A percentile compares a stretch with the other conserved stretches of the same genome.
Evolutionary conservation across 2,888 invertebrate genomes (phyloP).

Genomic region (Drosophila kuntzei): DNA sequence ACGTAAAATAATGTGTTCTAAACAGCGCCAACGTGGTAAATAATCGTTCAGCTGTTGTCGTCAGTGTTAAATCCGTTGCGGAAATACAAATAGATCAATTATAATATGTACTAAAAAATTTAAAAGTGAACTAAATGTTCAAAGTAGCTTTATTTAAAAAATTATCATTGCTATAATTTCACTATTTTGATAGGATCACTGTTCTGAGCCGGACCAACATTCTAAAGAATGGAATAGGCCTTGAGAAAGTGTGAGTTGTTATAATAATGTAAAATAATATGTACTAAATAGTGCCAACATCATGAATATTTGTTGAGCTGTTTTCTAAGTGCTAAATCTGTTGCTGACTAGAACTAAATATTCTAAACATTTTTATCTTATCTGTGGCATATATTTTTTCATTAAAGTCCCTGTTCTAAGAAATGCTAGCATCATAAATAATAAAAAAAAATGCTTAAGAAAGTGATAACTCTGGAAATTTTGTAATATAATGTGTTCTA

Average conservation of each 20-base stretch:
- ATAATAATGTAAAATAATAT: background rate
- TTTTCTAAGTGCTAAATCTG: too few species aligned
- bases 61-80: constrained; percentile 14
- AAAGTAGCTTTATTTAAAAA: background rate
- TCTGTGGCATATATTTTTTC: too few species aligned
- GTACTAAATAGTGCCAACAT: background rate
- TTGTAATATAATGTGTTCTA: background rate
- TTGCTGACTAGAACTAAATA: too few species aligned
- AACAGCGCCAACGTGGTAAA: constrained; percentile 43
- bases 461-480: too few species aligned
- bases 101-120: constrained; percentile 9
- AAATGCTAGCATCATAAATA: too few species aligned
- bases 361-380: too few species aligned
- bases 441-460: too few species aligned
- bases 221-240: background rate
- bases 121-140: background rate
- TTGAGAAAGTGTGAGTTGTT: background rate
- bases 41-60: constrained; percentile 43
- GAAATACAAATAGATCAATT: constrained; percentile 11
- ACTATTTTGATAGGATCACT: background rate
- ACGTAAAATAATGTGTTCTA: constrained; percentile 34
- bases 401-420: too few species aligned
- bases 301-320: too few species aligned
- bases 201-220: background rate
- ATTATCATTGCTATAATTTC: background rate